A percentile compares a stretch with the other conserved stretches of the same genome.
These are phyloP conservation scores for Tonatia bakeri DNA, from an alignment of 2,113 vertebrate genomes.

Conservation along the genomic window DNA sequence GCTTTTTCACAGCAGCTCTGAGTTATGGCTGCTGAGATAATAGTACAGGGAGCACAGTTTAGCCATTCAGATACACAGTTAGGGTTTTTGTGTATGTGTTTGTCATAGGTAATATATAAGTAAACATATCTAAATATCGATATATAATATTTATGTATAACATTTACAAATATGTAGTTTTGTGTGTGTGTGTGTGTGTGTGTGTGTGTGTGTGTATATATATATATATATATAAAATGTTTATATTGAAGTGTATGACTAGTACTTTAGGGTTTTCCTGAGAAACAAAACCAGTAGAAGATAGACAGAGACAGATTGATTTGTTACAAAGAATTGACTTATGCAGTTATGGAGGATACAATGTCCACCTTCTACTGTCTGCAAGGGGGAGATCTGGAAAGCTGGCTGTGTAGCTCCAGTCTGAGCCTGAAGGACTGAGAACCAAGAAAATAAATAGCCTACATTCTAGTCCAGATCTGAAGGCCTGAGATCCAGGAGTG, in stretches of 20 bases:
- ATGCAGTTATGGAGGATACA: background rate
- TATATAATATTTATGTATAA: background rate
- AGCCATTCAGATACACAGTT: background rate
- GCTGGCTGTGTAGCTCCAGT: background rate
- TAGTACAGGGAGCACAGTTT: background rate
- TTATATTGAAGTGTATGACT: background rate
- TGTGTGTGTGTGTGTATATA: too few relatives aligned
- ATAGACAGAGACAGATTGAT: background rate
- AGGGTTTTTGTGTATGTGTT: background rate
- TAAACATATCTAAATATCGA: too few relatives aligned
- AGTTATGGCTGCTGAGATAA: background rate
- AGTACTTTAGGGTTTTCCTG: background rate
- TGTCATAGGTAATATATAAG: background rate
- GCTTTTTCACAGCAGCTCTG: background rate
- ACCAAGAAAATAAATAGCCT: background rate
- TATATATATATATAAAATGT: background rate
- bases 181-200: too few relatives aligned
- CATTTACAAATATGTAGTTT: background rate
- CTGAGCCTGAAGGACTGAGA: background rate
- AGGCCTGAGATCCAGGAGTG: background rate
- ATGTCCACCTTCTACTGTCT: background rate
- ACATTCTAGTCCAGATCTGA: background rate
- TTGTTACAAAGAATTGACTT: background rate
- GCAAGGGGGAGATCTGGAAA: background rate
- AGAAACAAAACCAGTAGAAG: background rate